Base-by-base conservation (phyloP, 2,888 invertebrate genomes). In the Prosapia bicincta region DNA sequence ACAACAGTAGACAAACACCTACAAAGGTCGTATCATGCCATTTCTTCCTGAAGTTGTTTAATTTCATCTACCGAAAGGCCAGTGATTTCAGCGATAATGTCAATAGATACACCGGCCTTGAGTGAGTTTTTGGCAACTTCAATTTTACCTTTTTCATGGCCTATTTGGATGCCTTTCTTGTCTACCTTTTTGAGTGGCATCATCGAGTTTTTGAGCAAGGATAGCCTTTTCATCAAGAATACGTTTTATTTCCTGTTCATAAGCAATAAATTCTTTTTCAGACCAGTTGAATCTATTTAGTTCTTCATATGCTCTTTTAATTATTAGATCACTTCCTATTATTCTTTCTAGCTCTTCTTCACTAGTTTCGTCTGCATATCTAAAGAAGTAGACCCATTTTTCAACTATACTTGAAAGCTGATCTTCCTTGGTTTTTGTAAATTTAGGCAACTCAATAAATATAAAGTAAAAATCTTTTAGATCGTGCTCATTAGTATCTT, bases 381-480 rank as follows among this genome's bases (percentile, higher is more conserved):
- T 73, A 69, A n/a, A 30, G 81, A 71, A 81, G 81, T 81, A 43
- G 70, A 25, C n/a, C 81, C 81, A 81, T 77, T 78, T 79, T 75
- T 81, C 81, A 69, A 81, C 78, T 79, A 77, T 80, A 79, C 75
- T 81, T 78, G 76, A 77, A 75, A 80, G 78, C 38, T 80, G 81
- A 5, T 71, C 71, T 71, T 6, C 71, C 43, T 23, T 71, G 24
- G 3, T 71, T 26, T 81, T 81, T 76, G 78, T 43, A 81, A 81
- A 81, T 78, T 82, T 81, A 30, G 81, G 81, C 69, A 82, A 70
- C 72, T 82, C 82, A 70, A 82, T 82, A 68, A 81, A 81, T 25
- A 79, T 74, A 67, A 81, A 82, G 15, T 79, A 74, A 78, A n/a
- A 81, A 82, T 79, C 81, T 80, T 78, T 82, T 81, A 79, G 81